Conservation (phyloP, 1,140 invertebrate genomes). For the Eriosoma lanigerum region DNA sequence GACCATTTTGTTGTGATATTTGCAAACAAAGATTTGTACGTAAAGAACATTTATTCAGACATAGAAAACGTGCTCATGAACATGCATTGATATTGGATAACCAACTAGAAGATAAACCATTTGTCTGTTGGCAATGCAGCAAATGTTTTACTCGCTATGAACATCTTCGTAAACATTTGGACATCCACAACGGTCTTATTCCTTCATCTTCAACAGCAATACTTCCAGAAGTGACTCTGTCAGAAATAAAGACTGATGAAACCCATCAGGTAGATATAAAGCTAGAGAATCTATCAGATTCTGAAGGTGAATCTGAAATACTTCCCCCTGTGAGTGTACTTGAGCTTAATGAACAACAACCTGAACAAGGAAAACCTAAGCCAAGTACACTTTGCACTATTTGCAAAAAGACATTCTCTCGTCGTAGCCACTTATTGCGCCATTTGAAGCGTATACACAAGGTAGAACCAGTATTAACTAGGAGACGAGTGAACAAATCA, state of each 20-base stretch:
- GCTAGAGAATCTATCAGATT: not conserved
- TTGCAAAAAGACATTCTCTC: conserved; percentile 54
- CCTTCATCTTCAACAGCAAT: conserved; percentile 40
- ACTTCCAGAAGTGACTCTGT: conserved; percentile 50
- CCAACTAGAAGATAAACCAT: conserved; percentile 54
- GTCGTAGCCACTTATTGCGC: conserved; percentile 54
- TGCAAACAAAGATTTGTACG: conserved; percentile 56
- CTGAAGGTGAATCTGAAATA: conserved; percentile 31
- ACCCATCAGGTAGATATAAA: not conserved
- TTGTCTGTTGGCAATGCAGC: conserved; percentile 57
- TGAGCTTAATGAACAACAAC: conserved; percentile 40
- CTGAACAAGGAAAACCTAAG: conserved; percentile 45
- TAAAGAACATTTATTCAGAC: conserved; percentile 55
- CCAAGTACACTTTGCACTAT: conserved; percentile 53
- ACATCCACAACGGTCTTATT: conserved; percentile 53
- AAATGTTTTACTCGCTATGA: conserved; percentile 56
- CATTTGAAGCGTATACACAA: conserved; percentile 54
- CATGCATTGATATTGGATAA: conserved; percentile 51
- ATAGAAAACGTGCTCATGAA: conserved; percentile 55
- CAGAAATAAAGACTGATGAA: conserved; percentile 40
- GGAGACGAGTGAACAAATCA: conserved; percentile 23
- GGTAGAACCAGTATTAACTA: conserved; percentile 49
- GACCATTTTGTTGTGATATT: conserved; percentile 57
- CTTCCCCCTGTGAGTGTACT: conserved; percentile 41
- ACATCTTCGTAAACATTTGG: conserved; percentile 55